Base-by-base conservation (phyloP, 2,888 invertebrate species). In the Hemicrepidius hirtus region DNA sequence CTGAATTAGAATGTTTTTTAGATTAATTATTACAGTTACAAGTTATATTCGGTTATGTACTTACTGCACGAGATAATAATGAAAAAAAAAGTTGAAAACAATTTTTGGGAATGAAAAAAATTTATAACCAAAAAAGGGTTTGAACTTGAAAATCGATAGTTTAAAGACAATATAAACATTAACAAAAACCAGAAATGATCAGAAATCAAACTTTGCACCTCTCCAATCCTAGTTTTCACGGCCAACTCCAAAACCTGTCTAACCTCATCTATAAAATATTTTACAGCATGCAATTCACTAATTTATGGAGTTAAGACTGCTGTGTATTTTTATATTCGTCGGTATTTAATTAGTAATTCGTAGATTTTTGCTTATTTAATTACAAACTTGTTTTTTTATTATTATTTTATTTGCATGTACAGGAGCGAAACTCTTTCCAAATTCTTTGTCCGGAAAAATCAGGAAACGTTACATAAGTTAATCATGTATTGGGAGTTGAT, bases 1-100 rank as follows among this genome's bases (percentile, higher is more conserved):
- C 41, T 55, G 73, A 68, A 70, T 73, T 73, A 73, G 70, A 70
- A 73, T 70, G 73, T 70, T 70, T 73, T 73, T 73, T 69, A 65
- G 63, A 68, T 72, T 72, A 68, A 72, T 72, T 68, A 72, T 63
- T 37, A 62, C 66, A 41, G 66, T 55, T 62, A 60, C 59, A 60
- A 60, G 44, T 49, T 41, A 44, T 28, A 40, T 16, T 37, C 40
- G 57, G 18, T 18, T 57, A 57, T 57, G 37, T 57, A 18, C n/a
- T n/a, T n/a, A n/a, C n/a, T n/a, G n/a, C n/a, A n/a, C 57, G 57
- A 37, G 37, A 40, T 57, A 57, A 57, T 37, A 37, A 37, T 13
- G 9, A 6, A 57, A 16, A 57, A 57, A 20, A 37, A 32, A 32
- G 32, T 32, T 32, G 32, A 32, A 9, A 9, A 9, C 32, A 32